Conservation (phyloP, 2,113 vertebrate genomes). For the Atherinomorus stipes region DNA sequence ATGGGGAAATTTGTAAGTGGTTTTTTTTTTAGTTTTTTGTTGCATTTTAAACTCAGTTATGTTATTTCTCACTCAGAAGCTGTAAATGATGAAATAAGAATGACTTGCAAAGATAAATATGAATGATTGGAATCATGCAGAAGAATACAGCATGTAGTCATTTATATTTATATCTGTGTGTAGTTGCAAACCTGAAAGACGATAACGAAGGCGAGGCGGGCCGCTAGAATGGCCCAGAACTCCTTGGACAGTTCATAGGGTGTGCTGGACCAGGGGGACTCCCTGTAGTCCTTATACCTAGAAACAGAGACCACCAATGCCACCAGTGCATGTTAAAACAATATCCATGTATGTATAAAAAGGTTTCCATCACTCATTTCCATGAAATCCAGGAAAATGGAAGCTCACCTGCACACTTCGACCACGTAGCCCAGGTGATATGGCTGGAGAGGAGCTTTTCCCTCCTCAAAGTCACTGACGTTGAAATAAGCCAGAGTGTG, state of each 20-base stretch:
- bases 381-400: not conserved
- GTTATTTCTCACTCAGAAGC: not conserved
- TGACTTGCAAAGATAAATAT: not conserved
- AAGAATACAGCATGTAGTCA: not conserved
- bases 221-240: constrained; percentile 96
- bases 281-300: constrained; percentile 97
- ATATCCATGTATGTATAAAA: no score
- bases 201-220: constrained; percentile 92
- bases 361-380: not conserved
- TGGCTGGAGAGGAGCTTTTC: constrained; percentile 86
- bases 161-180: not conserved
- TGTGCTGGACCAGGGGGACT: constrained; percentile 90
- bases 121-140: not conserved
- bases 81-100: not conserved
- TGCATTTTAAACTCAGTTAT: not conserved
- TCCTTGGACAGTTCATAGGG: constrained; percentile 95
- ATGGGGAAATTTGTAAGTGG: no score
- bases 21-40: no score
- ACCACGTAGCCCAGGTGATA: constrained; percentile 88
- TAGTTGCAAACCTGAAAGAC: constrained; percentile 91
- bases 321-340: not conserved
- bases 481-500: constrained; percentile 96
- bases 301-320: not conserved
- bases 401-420: constrained; percentile 91
- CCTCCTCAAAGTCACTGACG: constrained; percentile 91